phyloP scores from a whole-genome alignment of 1,140 invertebrate species.

The Drosophila kohkoa region DNA sequence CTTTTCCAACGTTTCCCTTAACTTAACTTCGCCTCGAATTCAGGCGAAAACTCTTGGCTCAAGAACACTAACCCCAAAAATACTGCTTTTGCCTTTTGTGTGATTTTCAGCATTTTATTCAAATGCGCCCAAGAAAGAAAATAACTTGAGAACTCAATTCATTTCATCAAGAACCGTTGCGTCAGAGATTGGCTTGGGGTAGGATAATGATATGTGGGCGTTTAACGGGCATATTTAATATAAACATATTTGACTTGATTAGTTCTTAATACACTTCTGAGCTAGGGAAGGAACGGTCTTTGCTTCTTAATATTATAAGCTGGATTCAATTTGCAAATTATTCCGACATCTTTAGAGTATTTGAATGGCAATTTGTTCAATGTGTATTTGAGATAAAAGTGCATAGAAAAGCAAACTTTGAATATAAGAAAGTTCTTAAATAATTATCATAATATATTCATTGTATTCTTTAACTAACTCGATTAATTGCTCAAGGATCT shows the following conservation, averaged over 20 bases:
- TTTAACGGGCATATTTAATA: constrained; percentile 10
- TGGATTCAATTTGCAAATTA: no score
- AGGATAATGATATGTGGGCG: not conserved
- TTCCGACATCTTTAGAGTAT: no score
- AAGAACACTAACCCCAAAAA: not conserved
- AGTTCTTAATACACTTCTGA: not conserved
- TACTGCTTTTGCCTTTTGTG: constrained; percentile 35
- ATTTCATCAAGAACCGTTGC: constrained; percentile 38
- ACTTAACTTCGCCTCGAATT: constrained; percentile 27
- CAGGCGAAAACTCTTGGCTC: constrained; percentile 4
- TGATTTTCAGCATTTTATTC: constrained; percentile 52
- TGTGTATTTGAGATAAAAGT: no score
- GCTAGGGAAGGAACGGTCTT: not conserved
- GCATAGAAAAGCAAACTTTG: no score
- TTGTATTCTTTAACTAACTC: no score
- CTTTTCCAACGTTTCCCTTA: constrained; percentile 52
- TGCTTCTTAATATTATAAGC: not conserved
- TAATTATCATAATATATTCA: no score
- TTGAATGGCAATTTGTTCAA: no score
- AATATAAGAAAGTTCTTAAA: no score
- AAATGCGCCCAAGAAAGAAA: constrained; percentile 22
- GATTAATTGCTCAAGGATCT: no score
- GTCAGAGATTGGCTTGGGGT: constrained; percentile 7
- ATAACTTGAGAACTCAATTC: constrained; percentile 49
- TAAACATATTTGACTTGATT: constrained; percentile 2